These are phyloP conservation scores for Cyprinodon diabolis DNA, from an alignment of 2,797 vertebrate genomes.

Conservation along the genomic window DNA sequence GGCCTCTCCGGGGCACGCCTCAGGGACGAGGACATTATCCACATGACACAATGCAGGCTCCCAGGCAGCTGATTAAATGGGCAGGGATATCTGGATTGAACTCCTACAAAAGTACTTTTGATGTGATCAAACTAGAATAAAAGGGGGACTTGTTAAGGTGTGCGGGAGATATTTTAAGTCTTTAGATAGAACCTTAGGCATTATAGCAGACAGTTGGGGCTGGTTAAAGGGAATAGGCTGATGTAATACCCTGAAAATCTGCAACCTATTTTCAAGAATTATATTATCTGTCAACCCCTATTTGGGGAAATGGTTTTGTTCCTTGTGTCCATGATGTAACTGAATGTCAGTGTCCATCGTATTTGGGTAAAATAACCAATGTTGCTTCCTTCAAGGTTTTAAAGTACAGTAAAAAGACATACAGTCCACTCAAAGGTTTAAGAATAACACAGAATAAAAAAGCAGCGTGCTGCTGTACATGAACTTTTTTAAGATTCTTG, in stretches of 20 bases:
- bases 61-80: constrained; percentile 75
- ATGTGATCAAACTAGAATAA: constrained; percentile 79
- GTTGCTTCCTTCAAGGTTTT: neutral
- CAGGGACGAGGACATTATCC: constrained; percentile 80
- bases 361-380: neutral
- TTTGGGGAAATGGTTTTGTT: constrained; percentile 32
- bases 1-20: constrained; percentile 68
- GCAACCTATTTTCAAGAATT: constrained; percentile 49
- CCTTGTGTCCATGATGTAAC: neutral
- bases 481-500: neutral
- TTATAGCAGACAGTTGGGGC: constrained; percentile 51
- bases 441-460: neutral
- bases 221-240: constrained; percentile 67
- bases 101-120: constrained; percentile 65
- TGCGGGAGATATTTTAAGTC: constrained; percentile 63
- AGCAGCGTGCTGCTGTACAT: neutral
- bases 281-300: constrained; percentile 57
- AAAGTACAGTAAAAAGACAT: neutral
- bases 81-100: constrained; percentile 69
- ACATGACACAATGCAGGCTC: constrained; percentile 76
- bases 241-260: constrained; percentile 70
- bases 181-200: constrained; percentile 47
- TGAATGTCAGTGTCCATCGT: neutral
- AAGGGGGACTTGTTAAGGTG: constrained; percentile 74
- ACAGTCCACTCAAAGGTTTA: neutral